Evolutionary conservation across 2,797 vertebrate species (phyloP).

Genomic region (Coluber constrictor): DNA sequence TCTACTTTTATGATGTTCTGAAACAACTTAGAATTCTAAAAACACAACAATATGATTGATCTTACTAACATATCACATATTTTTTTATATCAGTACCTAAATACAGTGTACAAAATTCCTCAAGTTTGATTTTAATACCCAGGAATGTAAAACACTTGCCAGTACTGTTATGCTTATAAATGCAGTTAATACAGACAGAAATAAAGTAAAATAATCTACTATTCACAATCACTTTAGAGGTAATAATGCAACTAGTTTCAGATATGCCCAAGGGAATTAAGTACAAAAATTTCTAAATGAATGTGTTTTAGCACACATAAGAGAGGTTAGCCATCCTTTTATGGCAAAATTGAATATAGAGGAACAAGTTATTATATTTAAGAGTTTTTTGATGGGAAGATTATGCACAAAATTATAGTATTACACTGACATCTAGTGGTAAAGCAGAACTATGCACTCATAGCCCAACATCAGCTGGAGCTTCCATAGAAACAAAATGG

Average conservation of each 20-base stretch:
- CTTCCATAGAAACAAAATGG: neutral
- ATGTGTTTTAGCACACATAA: neutral
- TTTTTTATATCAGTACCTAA: neutral
- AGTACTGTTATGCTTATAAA: neutral
- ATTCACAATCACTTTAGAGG: neutral
- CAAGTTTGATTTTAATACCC: neutral
- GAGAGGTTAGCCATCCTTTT: neutral
- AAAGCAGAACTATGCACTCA: neutral
- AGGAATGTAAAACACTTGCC: neutral
- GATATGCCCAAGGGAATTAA: neutral
- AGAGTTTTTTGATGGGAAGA: neutral
- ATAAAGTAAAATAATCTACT: neutral
- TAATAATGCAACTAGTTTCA: neutral
- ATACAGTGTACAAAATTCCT: neutral
- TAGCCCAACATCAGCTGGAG: neutral
- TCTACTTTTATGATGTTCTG: neutral
- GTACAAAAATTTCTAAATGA: neutral
- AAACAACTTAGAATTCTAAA: neutral
- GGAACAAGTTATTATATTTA: neutral
- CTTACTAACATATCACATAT: neutral
- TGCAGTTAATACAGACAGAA: neutral
- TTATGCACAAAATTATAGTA: neutral
- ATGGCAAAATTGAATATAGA: neutral
- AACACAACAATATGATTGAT: neutral
- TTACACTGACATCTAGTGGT: slow-evolving; percentile 7